Evolutionary conservation across 1,140 invertebrate species (phyloP), one percentile per base, ranked within the genome.

Genomic region (Propsilocerus akamusi): DNA sequence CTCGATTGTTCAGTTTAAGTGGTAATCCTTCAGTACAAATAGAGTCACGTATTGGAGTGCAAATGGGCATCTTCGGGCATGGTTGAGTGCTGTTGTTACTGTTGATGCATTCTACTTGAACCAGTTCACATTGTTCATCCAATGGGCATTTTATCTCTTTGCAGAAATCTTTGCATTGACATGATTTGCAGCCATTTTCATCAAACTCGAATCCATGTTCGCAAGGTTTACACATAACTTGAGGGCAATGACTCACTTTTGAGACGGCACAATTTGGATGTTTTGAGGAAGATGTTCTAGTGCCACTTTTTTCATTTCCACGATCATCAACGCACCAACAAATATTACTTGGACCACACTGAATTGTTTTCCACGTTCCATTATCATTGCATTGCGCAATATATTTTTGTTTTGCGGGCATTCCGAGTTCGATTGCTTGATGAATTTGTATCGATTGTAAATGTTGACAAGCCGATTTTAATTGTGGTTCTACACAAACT

Each of bases 261-360:
- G 61, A 65, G 41, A 50, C 54, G 55, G 58, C 52, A 52, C 71
- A 73, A 8, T 61, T 54, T 5, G 71, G 60, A 8, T 56, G 50
- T 3, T 53, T 49, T 0, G 65, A 68, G 51, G 62, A 59, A 23
- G 64, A 59, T 0, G 68, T 65, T 5, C 72, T 60, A 0, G 75
- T 78, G 25, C 77, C 70, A 5, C 77, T 71, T n/a, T 84, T 66
- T 64, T 90, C 86, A 41, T 83, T 80, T 0, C 89, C 89, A 55
- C 81, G 76, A 26, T 76, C 69, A 56, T 93, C 87, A 0, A 92
- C 87, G 66, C 90, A 94, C 89, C 89, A 93, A 60, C 90, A 95
- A 54, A 80, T 72, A 6, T 78, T 78, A 25, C 75, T 75, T 5
- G 76, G 73, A 0, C 74, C 72, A 60, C 90, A 95, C 57, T 94